A percentile compares a stretch with the other conserved stretches of the same genome.
Conservation (phyloP, 2,113 vertebrate genomes). For the Copsychus sechellarum region DNA sequence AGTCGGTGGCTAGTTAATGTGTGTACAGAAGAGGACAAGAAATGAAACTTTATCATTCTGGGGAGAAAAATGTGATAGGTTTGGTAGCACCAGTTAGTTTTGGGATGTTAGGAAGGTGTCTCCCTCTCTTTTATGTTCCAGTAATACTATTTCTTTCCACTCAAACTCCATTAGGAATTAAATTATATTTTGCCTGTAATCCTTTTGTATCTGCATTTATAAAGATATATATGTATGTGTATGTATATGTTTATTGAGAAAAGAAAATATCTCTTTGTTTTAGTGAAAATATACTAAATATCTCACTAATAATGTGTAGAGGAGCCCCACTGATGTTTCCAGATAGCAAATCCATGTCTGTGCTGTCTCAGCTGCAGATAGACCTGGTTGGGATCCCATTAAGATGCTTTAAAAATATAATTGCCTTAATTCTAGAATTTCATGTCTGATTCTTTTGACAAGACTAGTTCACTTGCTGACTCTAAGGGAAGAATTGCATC, state of each 20-base stretch:
- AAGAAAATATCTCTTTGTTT: neutral
- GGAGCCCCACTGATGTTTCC: neutral
- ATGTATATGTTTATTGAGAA: neutral
- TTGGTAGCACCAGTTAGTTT: neutral
- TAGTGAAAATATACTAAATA: neutral
- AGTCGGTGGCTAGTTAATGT: neutral
- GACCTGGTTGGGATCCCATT: neutral
- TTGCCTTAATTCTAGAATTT: neutral
- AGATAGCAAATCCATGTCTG: neutral
- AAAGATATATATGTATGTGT: neutral
- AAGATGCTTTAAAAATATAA: too few relatives aligned
- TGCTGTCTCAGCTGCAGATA: neutral
- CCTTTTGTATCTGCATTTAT: neutral
- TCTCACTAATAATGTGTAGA: neutral
- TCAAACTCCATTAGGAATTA: neutral
- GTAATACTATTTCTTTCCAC: neutral
- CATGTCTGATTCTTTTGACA: neutral
- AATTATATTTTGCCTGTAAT: neutral
- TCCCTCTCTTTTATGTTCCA: neutral
- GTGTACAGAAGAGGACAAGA: neutral
- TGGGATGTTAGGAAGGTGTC: rapidly evolving
- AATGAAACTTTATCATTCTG: neutral
- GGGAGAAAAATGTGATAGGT: neutral
- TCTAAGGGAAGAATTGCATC: neutral
- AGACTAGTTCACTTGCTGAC: neutral